Base-by-base conservation (phyloP, 64 coral and sea anemone genomes). In the Orbicella faveolata region DNA sequence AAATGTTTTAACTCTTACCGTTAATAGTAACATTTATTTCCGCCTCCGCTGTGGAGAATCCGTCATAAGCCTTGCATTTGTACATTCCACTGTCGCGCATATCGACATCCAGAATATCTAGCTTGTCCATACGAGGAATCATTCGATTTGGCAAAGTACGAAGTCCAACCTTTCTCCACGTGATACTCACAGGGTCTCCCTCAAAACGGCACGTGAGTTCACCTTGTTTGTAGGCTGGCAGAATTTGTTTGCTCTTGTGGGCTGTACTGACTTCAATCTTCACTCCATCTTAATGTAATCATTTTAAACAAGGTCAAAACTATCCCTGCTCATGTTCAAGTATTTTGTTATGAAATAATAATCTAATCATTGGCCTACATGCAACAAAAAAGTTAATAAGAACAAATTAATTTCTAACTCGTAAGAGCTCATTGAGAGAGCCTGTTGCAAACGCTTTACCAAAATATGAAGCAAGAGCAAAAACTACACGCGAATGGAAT, bases 21-120 rank as follows among this genome's bases (percentile, higher is more conserved):
- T 66, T 55, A 65, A 96, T 55, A 15, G 67, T 89, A 21, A 96
- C 87, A 30, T 89, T 93, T 23, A 96, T 73, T 68, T 53, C 81
- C 37, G 87, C 90, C 33, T 92, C 82, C 23, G 82, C 75, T 25
- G 78, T 90, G 11, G 80, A 75, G 17, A 64, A 83, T 12, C 94
- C 94, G 67, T 93, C 81, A 51, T 89, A 84, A 11, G 87, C 94
- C 67, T 76, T 36, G 23, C 94, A 96, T 73, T 65, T 89, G 35
- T 96, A 96, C 79, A 93, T 59, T 3, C 94, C 94, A 25, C 81
- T 69, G 61, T 96, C 94, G 26, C 67, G 35, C 41, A 74, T 30
- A 37, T 77, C 80, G 12, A 93, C 90, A 48, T 96, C 73, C 34
- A 88, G 80, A 63, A 96, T 96, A 74, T 93, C 87, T 30, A 96